A percentile compares a stretch with the other conserved stretches of the same genome.
Conservation (phyloP, 1,140 invertebrate genomes). For the Geopemphigus sp. region DNA sequence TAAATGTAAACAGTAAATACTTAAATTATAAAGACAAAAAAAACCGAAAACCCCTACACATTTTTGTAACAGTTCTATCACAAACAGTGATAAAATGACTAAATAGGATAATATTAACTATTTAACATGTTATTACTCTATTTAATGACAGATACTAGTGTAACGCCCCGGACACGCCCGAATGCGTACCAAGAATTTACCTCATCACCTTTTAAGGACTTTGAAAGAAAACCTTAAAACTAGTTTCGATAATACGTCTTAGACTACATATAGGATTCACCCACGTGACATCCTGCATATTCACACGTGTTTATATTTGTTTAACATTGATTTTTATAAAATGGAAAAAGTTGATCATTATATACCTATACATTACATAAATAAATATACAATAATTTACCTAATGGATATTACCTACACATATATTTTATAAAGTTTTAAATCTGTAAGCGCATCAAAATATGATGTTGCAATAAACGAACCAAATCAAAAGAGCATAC, state of each 20-base stretch:
- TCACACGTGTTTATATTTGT: neutral
- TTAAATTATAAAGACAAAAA: too few relatives aligned
- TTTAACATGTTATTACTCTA: neutral
- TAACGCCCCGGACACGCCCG: slow-evolving; percentile 38
- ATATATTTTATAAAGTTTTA: neutral
- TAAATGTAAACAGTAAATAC: too few relatives aligned
- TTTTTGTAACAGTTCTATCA: too few relatives aligned
- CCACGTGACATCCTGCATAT: slow-evolving; percentile 18
- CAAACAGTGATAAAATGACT: too few relatives aligned
- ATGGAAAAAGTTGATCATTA: neutral
- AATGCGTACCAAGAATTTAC: slow-evolving; percentile 24
- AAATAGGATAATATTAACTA: neutral
- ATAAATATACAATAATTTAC: neutral
- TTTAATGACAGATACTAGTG: neutral
- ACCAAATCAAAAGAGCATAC: neutral
- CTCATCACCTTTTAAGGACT: slow-evolving; percentile 44
- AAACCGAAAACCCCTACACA: too few relatives aligned
- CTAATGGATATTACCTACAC: neutral
- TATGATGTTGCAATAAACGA: neutral
- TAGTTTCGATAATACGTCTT: slow-evolving; percentile 36
- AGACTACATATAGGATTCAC: slow-evolving; percentile 13
- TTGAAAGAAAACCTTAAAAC: slow-evolving; percentile 34
- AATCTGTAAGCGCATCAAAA: neutral
- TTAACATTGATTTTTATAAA: neutral
- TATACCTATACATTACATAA: neutral